Percentiles rank a stretch among this genome's conserved stretches.
These are phyloP conservation scores for Torymus aiolomorphi DNA, from an alignment of 2,888 invertebrate genomes.

Conservation along the genomic window DNA sequence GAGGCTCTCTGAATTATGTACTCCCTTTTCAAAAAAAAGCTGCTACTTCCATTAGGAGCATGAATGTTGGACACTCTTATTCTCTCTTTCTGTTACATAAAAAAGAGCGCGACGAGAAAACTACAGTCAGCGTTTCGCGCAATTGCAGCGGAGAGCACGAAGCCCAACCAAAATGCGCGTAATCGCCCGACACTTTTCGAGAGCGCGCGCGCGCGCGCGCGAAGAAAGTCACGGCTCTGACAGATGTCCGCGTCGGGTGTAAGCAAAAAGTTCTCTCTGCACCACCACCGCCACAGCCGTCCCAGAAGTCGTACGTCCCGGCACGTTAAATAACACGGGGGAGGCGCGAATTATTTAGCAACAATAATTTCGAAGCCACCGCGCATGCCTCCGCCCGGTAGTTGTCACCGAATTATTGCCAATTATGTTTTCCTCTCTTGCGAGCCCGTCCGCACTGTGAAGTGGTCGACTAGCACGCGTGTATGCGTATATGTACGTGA, in stretches of 20 bases:
- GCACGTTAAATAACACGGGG: slow-evolving; percentile 45
- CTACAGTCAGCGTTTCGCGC: neutral
- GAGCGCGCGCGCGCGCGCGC: slow-evolving; percentile 9
- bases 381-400: neutral
- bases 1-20: no score
- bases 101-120: neutral
- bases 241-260: slow-evolving; percentile 28
- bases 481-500: neutral
- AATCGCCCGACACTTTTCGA: slow-evolving; percentile 8
- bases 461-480: no score
- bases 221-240: slow-evolving; percentile 40
- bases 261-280: slow-evolving; percentile 16
- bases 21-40: no score
- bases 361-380: slow-evolving; percentile 57
- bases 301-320: slow-evolving; percentile 35
- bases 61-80: neutral
- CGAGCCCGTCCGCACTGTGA: no score
- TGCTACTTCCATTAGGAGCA: no score
- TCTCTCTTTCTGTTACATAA: neutral
- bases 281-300: neutral
- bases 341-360: slow-evolving; percentile 64
- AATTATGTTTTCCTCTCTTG: slow-evolving; percentile 22
- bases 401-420: slow-evolving; percentile 33
- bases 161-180: slow-evolving; percentile 8
- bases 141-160: neutral